phyloP scores from a whole-genome alignment of 1,140 invertebrate species.

The Heliconius eleuchia region DNA sequence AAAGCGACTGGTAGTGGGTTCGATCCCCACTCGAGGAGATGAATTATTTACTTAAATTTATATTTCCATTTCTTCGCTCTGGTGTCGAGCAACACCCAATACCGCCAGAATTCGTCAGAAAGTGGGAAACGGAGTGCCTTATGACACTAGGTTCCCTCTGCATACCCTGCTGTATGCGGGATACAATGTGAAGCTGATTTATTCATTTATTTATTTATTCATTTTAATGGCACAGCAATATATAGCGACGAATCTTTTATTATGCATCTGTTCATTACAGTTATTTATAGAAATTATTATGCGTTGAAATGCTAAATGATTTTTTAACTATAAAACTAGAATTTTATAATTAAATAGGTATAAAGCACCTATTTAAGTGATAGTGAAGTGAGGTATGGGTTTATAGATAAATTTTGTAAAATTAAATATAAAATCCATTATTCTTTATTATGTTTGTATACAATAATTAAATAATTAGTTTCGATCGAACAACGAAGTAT shows the following conservation, averaged over 20 bases:
- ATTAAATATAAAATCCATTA: background rate
- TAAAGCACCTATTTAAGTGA: background rate
- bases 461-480: too few relatives aligned
- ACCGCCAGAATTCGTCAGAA: too few relatives aligned
- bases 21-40: too few relatives aligned
- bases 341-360: background rate
- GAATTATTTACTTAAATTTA: too few relatives aligned
- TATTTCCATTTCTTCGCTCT: too few relatives aligned
- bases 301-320: constrained; percentile 6
- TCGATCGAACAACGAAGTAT: too few relatives aligned
- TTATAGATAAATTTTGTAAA: background rate
- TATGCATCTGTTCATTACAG: constrained; percentile 3
- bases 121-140: too few relatives aligned
- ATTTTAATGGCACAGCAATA: constrained; percentile 14
- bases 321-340: background rate
- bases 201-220: background rate
- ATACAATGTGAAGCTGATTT: background rate
- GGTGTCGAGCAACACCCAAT: too few relatives aligned
- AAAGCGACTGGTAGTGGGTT: too few relatives aligned
- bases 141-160: too few relatives aligned
- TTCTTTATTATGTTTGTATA: background rate
- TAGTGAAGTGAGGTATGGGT: background rate
- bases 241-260: constrained; percentile 4
- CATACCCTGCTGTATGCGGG: background rate
- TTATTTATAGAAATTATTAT: constrained; percentile 11